A percentile compares a stretch with the other conserved stretches of the same genome.
These are phyloP conservation scores for Typhlichthys subterraneus DNA, from an alignment of 2,797 vertebrate genomes.

Conservation along the genomic window DNA sequence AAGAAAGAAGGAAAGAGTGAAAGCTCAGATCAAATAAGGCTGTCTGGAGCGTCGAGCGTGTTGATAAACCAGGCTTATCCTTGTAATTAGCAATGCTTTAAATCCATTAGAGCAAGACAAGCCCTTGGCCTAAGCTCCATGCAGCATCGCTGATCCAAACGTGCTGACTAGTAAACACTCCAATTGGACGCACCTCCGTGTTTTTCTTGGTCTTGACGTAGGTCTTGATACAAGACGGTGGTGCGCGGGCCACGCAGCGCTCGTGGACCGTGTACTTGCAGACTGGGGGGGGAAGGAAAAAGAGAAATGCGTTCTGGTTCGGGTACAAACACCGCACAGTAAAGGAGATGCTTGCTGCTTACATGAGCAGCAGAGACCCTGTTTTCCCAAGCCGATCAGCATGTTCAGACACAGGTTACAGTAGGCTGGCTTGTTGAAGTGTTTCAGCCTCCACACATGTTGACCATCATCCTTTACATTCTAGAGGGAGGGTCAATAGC, in stretches of 20 bases:
- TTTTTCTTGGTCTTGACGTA: constrained; percentile 95
- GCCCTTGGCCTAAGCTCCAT: constrained; percentile 54
- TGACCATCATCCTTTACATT: constrained; percentile 96
- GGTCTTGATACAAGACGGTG: constrained; percentile 92
- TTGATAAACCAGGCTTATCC: constrained; percentile 52
- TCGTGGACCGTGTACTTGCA: constrained; percentile 96
- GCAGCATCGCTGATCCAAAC: constrained; percentile 52
- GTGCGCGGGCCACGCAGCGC: constrained; percentile 88
- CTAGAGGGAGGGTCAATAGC: constrained; percentile 62
- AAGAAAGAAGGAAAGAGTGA: background rate
- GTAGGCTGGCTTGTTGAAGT: constrained; percentile 97
- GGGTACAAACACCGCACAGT: background rate
- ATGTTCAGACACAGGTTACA: constrained; percentile 96
- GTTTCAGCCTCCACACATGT: constrained; percentile 94
- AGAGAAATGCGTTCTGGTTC: background rate
- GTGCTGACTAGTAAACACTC: constrained; percentile 63
- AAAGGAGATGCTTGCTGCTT: constrained; percentile 63
- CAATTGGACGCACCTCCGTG: constrained; percentile 85
- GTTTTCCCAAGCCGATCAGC: constrained; percentile 92
- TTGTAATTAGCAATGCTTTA: constrained; percentile 64
- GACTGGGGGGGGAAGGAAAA: constrained; percentile 69
- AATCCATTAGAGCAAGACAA: constrained; percentile 59
- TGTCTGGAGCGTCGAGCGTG: constrained; percentile 17
- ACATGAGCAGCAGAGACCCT: constrained; percentile 96
- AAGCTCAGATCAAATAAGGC: background rate